Conservation (phyloP, 2,113 vertebrate genomes). For the Ceuthmochares aereus region DNA sequence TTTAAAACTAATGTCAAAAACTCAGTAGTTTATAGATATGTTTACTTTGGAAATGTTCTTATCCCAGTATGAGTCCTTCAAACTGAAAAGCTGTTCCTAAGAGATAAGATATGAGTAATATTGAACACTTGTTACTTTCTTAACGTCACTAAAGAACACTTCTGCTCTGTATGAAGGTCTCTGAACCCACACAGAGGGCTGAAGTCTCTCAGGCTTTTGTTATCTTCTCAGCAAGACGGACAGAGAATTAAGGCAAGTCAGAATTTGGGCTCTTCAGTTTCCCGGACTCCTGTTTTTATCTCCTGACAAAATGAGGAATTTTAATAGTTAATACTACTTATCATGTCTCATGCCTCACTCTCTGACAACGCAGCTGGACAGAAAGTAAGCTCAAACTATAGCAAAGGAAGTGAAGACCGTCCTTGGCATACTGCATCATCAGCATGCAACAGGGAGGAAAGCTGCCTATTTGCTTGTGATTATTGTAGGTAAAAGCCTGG, state of each 20-base stretch:
- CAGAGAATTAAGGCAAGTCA: not conserved
- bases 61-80: not conserved
- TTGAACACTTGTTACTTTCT: not conserved
- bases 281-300: not conserved
- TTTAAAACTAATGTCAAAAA: not conserved
- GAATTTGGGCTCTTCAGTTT: not conserved
- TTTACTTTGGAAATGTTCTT: constrained; percentile 2
- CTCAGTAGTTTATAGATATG: not conserved
- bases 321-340: not conserved
- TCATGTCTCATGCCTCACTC: not conserved
- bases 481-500: not conserved
- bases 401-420: not conserved
- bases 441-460: not conserved
- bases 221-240: not conserved
- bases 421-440: not conserved
- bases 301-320: not conserved
- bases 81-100: not conserved
- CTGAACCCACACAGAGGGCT: not conserved
- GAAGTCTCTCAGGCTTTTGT: not conserved
- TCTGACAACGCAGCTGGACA: not conserved
- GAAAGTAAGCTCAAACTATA: not conserved
- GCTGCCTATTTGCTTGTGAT: not conserved
- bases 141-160: not conserved
- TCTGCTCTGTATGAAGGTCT: not conserved
- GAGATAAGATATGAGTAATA: not conserved